Conservation (phyloP, 1,140 invertebrate genomes). For the Drosophila pectinifera region DNA sequence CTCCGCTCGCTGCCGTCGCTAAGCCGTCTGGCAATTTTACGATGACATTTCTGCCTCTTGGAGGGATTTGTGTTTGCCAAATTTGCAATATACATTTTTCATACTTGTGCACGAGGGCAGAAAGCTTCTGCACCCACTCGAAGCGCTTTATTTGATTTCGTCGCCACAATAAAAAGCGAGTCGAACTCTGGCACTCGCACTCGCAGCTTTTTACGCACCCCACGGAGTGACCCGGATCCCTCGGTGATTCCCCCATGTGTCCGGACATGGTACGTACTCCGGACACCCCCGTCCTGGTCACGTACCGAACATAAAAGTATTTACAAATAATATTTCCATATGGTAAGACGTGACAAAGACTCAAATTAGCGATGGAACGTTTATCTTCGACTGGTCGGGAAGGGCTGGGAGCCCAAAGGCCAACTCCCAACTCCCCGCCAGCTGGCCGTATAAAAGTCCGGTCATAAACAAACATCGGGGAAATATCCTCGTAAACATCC, state of each 20-base stretch:
- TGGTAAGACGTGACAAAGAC: constrained; percentile 84
- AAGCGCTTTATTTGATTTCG: constrained; percentile 81
- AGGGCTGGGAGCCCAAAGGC: not conserved
- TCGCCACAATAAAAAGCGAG: constrained; percentile 75
- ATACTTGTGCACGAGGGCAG: constrained; percentile 50
- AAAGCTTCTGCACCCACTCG: constrained; percentile 37
- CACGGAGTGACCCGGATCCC: constrained; percentile 39
- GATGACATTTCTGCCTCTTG: constrained; percentile 78
- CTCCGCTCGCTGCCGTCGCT: constrained; percentile 40
- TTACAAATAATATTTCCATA: constrained; percentile 85
- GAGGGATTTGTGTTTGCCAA: constrained; percentile 68
- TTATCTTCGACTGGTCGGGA: constrained; percentile 64
- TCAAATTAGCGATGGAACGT: constrained; percentile 81
- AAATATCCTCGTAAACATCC: constrained; percentile 63
- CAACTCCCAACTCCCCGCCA: not conserved
- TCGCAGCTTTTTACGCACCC: constrained; percentile 41
- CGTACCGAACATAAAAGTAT: constrained; percentile 84
- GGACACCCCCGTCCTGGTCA: constrained; percentile 69
- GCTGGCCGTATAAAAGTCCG: constrained; percentile 75
- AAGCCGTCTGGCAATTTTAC: constrained; percentile 83
- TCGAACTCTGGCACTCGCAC: constrained; percentile 38
- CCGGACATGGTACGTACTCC: constrained; percentile 16
- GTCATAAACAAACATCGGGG: constrained; percentile 58
- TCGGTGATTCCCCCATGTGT: constrained; percentile 37
- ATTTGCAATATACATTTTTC: constrained; percentile 75